Base-by-base conservation (phyloP, 2,113 vertebrate species). In the Microcebus ravelobensis region DNA sequence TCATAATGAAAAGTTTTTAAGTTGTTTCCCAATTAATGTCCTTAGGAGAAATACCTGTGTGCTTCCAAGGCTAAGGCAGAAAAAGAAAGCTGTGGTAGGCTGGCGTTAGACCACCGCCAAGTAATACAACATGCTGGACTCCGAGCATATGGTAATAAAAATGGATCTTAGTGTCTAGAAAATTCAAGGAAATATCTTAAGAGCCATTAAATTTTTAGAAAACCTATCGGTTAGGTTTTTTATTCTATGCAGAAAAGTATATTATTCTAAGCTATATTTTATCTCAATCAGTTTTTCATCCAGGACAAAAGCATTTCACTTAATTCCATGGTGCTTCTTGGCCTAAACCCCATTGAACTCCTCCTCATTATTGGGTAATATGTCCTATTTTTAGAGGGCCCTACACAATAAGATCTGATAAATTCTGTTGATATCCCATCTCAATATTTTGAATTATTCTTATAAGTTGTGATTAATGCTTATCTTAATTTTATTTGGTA, bases 401-500 rank as follows among this genome's bases (percentile, higher is more conserved):
- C 80, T 81, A 83, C 17, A 63, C 14, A 95, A 45, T 34, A 18
- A 67, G 79, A 20, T 39, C 5, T 68, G 29, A 61, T 48, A 77
- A 81, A 81, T 94, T 70, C 79, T 96, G 2, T 73, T 82, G 15
- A n/a, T 20, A 86, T 63, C 8, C 4, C 25, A 84, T 87, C 21
- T 87, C 52, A 29, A 1, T 55, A 80, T 73, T 63, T 63, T 83
- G 65, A 88, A 76, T 90, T 63, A 87, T 50, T 91, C 20, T 87
- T 70, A 3, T 11, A 85, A 48, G 1, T 90, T 42, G 50, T 55
- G 29, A 65, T 70, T 15, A 39, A 10, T 93, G 39, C 29, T 85
- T 92, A 77, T 55, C 39, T 59, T 87, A 86, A 25, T 93, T 73
- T 92, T 90, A 87, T 61, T 80, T 88, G 71, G 21, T 14, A 82